A percentile compares a stretch with the other conserved stretches of the same genome.
Conservation (phyloP, 2,888 invertebrate species). For the Cerceris ruficornis region DNA sequence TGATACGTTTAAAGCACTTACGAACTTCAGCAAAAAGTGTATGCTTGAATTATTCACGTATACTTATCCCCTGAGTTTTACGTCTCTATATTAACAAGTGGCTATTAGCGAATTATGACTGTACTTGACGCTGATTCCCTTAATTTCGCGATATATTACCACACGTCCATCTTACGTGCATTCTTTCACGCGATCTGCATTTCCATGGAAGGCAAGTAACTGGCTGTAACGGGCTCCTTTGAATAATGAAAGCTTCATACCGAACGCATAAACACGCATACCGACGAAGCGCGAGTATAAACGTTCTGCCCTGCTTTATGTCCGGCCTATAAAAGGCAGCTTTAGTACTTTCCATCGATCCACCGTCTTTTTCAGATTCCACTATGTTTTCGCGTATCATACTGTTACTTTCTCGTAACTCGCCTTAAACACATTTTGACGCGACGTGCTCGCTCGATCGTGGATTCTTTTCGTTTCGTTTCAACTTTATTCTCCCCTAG, state of each 20-base stretch:
- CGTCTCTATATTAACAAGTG: no score
- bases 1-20: background rate
- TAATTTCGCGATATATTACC: constrained; percentile 25
- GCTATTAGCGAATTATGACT: no score
- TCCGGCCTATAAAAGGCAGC: constrained; percentile 50
- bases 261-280: constrained; percentile 62
- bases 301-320: constrained; percentile 60
- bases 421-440: background rate
- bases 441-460: background rate
- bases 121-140: background rate
- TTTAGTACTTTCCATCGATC: constrained; percentile 60
- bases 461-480: no score
- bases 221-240: constrained; percentile 54
- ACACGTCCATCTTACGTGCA: constrained; percentile 24
- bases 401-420: constrained; percentile 18
- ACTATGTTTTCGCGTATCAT: constrained; percentile 42
- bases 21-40: no score
- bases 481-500: no score
- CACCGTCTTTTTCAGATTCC: constrained; percentile 51
- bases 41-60: no score
- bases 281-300: constrained; percentile 52
- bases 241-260: constrained; percentile 59
- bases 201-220: constrained; percentile 50
- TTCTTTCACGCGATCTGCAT: constrained; percentile 21
- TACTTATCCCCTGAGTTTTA: no score